Base-by-base conservation (phyloP, 2,113 vertebrate genomes). In the Diphyllodes magnificus region DNA sequence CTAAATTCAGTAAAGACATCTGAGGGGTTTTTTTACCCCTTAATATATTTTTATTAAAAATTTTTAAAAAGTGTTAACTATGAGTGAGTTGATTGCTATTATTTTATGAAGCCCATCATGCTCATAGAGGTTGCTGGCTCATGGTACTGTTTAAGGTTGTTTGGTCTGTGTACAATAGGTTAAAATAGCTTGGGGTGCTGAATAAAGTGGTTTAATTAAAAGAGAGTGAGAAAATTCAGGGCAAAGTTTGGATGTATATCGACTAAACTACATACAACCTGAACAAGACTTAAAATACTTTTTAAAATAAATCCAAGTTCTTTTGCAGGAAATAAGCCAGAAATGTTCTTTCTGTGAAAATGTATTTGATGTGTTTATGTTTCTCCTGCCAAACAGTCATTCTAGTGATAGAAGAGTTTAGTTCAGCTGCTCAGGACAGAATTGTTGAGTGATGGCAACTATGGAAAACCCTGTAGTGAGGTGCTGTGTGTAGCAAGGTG, bases 1-100 rank as follows among this genome's bases (percentile, higher is more conserved):
- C 25, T 70, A 54, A 82, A 54, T 75, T 37, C 33, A 31, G 27
- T 60, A 44, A 40, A 53, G 17, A 8, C 9, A 42, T 47, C 30
- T 49, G 31, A 61, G 17, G 2, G 2, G 0, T 1, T 27, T 81
- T 81, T 70, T 54, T 23, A 6, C 1, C 8, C 11, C 4, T 57
- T 60, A 49, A 21, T 65, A 3, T 42, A 5, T 28, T 57, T 90
- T 30, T 31, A 31, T 49, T 66, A 54, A 16, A 37, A 20, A 10
- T 45, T 33, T 66, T 47, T 47, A 6, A 28, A 7, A 24, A 15
- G 4, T 31, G 10, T 50, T 65, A 69, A 21, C 12, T 82, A 68
- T 44, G n/a, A 75, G 8, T 56, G 21, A 66, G 10, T 70, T 71
- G 33, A 10, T 9, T 78, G 39, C 40, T 65, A 2, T 35, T 68